Base-by-base conservation (phyloP, 2,888 invertebrate species). In the Phalangium opilio region DNA sequence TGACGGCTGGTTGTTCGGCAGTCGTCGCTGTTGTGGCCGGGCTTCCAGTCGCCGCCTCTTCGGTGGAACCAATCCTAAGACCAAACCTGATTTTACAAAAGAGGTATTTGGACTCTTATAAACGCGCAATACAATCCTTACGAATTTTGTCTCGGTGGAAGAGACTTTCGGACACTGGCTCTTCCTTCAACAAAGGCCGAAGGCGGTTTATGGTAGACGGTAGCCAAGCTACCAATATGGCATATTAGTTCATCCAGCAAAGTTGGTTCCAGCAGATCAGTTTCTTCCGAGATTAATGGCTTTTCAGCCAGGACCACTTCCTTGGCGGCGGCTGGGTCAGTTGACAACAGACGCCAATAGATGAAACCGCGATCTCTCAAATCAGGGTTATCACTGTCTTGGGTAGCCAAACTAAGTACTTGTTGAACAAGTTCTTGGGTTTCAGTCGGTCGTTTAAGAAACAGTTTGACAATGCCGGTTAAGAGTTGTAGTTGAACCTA, bases 251-350 rank as follows among this genome's bases (percentile, higher is more conserved):
- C 98, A 67, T 98, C 96, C 52, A 98, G 70, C 38, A 98, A 71
- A 0, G 96, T 96, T 1, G 98, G 98, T 66, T 98, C 98, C 56
- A 98, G 70, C 40, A 96, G 72, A 72, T 98, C 98, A 0, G 96
- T 98, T 72, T 98, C 98, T 67, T 99, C 98, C 1, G 93, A 93
- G 64, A 98, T 99, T 46, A 99, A 74, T 1, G 98, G 98, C 63
- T 98, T 98, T 67, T 99, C 98, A 0, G 98, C 96, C 41, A 98
- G 71, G 1, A 99, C 96, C 33, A 98, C 96, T 67, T 98, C 95
- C 65, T 98, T 98, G 18, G 98, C 98, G 1, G 98, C 98, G 4
- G 91, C 95, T 0, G 98, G 98, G 71, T 99, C 98, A 1, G 98
- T 98, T 34, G 95, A 96, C 32, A 98, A 72, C 45, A 98, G 74